Percentiles rank a stretch among this genome's conserved stretches.
Evolutionary conservation across 2,888 invertebrate genomes (phyloP).

Genomic region (Disparrhopalites patrizii): DNA sequence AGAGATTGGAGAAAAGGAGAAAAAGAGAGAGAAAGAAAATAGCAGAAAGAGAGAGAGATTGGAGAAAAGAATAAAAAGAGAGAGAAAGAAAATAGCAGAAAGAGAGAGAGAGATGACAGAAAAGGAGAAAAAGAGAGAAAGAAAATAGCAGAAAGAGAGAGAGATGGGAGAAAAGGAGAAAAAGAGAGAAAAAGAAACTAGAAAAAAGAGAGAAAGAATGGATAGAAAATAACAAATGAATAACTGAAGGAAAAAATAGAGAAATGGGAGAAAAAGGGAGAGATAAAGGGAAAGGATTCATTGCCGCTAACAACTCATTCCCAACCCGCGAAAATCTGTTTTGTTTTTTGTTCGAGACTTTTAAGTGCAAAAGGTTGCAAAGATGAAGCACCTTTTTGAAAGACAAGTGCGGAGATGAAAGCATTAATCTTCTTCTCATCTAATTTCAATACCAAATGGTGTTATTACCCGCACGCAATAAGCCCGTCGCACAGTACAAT

Average conservation of each 20-base stretch:
- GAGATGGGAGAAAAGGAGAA: no score
- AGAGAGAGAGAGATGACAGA: not conserved
- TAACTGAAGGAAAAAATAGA: not conserved
- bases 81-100: not conserved
- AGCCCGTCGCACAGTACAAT: not conserved
- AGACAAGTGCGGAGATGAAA: not conserved
- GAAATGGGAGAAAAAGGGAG: not conserved
- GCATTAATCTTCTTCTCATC: conserved; percentile 3
- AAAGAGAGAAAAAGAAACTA: no score
- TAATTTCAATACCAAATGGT: conserved; percentile 7
- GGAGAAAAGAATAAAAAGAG: not conserved
- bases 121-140: not conserved
- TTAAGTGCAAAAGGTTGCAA: not conserved
- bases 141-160: not conserved
- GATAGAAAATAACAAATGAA: no score
- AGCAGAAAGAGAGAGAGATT: not conserved
- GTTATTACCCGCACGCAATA: conserved; percentile 1
- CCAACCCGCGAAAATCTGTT: not conserved
- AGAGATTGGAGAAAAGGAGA: not conserved
- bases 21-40: not conserved
- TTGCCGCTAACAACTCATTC: not conserved
- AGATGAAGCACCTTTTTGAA: not conserved
- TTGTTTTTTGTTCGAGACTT: not conserved
- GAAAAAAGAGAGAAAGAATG: no score
- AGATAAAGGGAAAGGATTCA: not conserved